Conservation (phyloP, 2,113 vertebrate species). For the Zosterops lateralis region DNA sequence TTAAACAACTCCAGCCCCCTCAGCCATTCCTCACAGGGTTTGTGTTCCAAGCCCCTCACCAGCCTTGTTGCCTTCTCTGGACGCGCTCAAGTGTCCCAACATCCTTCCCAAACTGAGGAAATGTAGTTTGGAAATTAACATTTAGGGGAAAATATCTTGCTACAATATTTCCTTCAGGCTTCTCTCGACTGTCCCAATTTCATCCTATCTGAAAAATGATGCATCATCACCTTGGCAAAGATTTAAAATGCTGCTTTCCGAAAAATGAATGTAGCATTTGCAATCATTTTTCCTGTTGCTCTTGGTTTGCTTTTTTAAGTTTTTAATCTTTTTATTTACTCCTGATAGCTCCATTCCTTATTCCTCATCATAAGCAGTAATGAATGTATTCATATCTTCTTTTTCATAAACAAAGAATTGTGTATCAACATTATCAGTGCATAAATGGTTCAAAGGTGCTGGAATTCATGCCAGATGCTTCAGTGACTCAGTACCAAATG, state of each 20-base stretch:
- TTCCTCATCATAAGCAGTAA: not conserved
- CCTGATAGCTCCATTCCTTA: not conserved
- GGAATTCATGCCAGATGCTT: conserved; percentile 38
- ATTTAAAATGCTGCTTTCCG: not conserved
- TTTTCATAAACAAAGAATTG: not conserved
- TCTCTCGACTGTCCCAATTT: not conserved
- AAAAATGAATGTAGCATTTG: not conserved
- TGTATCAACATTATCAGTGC: not conserved
- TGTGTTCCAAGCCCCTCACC: not conserved
- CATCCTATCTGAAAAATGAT: not conserved
- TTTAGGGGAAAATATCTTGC: not conserved
- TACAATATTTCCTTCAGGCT: not conserved
- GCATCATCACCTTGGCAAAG: not conserved
- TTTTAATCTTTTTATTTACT: not conserved
- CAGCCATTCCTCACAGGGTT: not conserved
- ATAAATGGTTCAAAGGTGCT: conserved; percentile 29
- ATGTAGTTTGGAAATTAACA: not conserved
- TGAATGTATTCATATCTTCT: not conserved
- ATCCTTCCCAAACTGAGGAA: not conserved
- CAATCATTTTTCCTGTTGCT: not conserved
- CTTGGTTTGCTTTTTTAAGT: not conserved
- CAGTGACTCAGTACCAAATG: conserved; percentile 43
- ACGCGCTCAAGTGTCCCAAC: not conserved
- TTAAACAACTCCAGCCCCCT: not conserved
- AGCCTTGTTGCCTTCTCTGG: not conserved